Evolutionary conservation across 2,797 vertebrate species (phyloP), one percentile per base, ranked within the genome.

Genomic region (Sylvilagus floridanus): DNA sequence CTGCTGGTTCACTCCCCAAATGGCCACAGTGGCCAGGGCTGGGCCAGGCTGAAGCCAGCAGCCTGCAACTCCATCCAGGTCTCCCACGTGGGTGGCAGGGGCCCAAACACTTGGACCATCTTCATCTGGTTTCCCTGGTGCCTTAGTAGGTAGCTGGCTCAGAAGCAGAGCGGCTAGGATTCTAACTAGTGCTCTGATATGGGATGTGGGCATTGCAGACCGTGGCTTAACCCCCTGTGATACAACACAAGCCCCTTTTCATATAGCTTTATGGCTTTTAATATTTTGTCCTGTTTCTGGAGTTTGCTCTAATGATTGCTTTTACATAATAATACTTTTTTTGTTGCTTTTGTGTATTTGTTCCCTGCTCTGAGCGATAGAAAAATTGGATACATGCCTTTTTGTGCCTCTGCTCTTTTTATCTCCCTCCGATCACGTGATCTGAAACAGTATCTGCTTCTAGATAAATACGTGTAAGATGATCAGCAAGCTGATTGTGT

Each of bases 341-440:
- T 73, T 17, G 50, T 76, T 22, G 6, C 35, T 60, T 28, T 62
- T 60, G 9, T 24, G 0, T 88, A 26, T 93, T 71, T 69, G 73
- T 86, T 83, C 32, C 63, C 22, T 79, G 5, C 76, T 69, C 4
- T 68, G 52, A 91, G 79, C 17, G 82, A 14, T 75, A 76, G 65
- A 79, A 57, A 87, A 91, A 81, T 91, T 83, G 79, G 78, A 62
- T 68, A 65, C 10, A 90, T 72, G 90, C 28, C 17, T 57, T 82
- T 92, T 85, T 11, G 71, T 71, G 13, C 35, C 22, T 26, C 73
- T 73, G 30, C 24, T 1, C 32, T 35, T 14, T 82, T 63, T 87
- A 19, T 47, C 42, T 47, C 42, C 57, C 66, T 90, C 84, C 12
- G 26, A 19, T 68, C 66, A 30, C 47, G 4, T 93, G 72, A 72